Evolutionary conservation across 2,888 invertebrate genomes (phyloP), one percentile per base, ranked within the genome.

Genomic region (Pteria penguin): DNA sequence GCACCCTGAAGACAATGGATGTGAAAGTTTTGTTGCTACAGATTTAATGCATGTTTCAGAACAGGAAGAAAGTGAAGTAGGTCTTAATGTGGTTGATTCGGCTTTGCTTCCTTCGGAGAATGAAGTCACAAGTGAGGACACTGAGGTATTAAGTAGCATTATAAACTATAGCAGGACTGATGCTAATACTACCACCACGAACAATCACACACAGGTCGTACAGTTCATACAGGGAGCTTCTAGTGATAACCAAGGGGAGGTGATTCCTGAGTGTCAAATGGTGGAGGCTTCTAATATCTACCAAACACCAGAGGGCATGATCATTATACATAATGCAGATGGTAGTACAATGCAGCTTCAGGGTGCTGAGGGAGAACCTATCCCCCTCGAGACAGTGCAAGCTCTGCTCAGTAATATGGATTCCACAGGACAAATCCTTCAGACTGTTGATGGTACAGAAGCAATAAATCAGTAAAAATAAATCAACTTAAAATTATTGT

Each of bases 321-420:
- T 91, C 8, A 83, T 91, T 52, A 89, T 91, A 57, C 89, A 90
- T 76, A 90, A 89, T 68, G 85, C 88, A 11, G 90, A 91, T 76
- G 91, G 91, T 3, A 87, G 88, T 8, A 88, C 89, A 0, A 81
- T 90, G 61, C 91, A 90, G 80, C 79, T 91, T 11, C 91, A 91
- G 66, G 90, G 90, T 4, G 83, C 86, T 26, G 86, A 87, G 45
- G 88, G 86, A 76, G 82, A 85, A 32, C 80, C 78, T 11, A 74
- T 84, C 22, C 79, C 92, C 3, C 73, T 92, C 70, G 92, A 92
- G 72, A 90, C 91, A 8, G 88, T 92, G 2, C 92, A 92, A 70
- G 91, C 91, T 0, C 76, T 92, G 29, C 81, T 92, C n/a, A 86
- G 86, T 18, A n/a, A n/a, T n/a, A 88, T 89, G 83, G 86, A 87